phyloP scores from a whole-genome alignment of 2,113 vertebrate genomes.

The Mugil cephalus region DNA sequence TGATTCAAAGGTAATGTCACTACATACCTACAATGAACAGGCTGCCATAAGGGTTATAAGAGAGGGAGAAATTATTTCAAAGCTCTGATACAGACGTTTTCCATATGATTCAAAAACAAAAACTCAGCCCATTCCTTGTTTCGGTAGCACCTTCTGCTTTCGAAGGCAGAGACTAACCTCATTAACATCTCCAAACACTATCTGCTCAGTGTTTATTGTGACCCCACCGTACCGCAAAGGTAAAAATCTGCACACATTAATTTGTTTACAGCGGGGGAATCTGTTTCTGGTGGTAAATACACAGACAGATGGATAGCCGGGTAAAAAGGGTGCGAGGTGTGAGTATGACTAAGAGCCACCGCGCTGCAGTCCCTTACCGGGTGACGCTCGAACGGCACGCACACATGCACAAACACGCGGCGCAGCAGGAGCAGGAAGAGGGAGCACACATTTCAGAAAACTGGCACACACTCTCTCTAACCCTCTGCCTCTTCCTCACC shows the following conservation, averaged over 20 bases:
- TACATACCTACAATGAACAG: too few relatives aligned
- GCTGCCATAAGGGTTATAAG: too few relatives aligned
- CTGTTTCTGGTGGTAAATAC: slow-evolving; percentile 63
- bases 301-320: slow-evolving; percentile 74
- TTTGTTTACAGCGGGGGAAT: slow-evolving; percentile 54
- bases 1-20: too few relatives aligned
- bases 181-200: slow-evolving; percentile 20
- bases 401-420: slow-evolving; percentile 3
- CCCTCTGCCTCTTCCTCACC: slow-evolving; percentile 53
- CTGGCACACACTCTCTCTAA: slow-evolving; percentile 66
- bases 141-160: neutral
- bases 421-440: slow-evolving; percentile 68
- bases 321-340: slow-evolving; percentile 72
- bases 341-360: slow-evolving; percentile 71
- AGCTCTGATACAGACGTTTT: too few relatives aligned
- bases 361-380: slow-evolving; percentile 65
- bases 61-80: too few relatives aligned
- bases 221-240: neutral
- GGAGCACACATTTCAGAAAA: slow-evolving; percentile 68
- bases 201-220: slow-evolving; percentile 35
- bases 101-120: too few relatives aligned
- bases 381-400: slow-evolving; percentile 68
- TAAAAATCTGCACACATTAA: slow-evolving; percentile 47
- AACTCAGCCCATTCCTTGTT: neutral
- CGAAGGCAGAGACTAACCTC: neutral